Evolutionary conservation across 2,113 vertebrate genomes (phyloP).

Genomic region (Oophaga pumilio): DNA sequence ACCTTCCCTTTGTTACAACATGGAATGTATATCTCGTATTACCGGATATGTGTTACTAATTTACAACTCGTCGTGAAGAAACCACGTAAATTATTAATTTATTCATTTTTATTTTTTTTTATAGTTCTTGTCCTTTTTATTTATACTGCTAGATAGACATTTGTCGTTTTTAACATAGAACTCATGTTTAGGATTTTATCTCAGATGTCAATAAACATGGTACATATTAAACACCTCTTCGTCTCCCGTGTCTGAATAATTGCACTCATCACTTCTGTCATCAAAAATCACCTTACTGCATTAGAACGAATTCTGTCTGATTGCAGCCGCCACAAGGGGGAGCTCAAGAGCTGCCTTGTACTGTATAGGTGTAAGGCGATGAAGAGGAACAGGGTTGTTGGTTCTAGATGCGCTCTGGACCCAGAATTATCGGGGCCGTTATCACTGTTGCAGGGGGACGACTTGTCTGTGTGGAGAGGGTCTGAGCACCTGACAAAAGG

Average conservation of each 20-base stretch:
- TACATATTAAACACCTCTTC: constrained; percentile 59
- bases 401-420: no score
- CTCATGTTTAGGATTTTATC: constrained; percentile 59
- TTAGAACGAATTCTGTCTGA: no score
- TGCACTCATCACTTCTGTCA: background rate
- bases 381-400: no score
- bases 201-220: constrained; percentile 74
- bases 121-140: constrained; percentile 75
- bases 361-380: no score
- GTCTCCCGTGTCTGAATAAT: background rate
- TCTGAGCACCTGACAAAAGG: no score
- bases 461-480: no score
- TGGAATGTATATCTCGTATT: constrained; percentile 49
- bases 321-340: no score
- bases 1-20: constrained; percentile 12
- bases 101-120: constrained; percentile 72
- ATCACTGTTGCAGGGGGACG: no score
- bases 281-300: no score
- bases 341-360: no score
- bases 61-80: constrained; percentile 82
- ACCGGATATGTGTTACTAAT: constrained; percentile 63
- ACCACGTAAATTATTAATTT: constrained; percentile 99
- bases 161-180: constrained; percentile 63
- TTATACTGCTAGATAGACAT: constrained; percentile 72
- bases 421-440: no score